phyloP scores from a whole-genome alignment of 2,113 vertebrate species.

The Ceratotherium simum region DNA sequence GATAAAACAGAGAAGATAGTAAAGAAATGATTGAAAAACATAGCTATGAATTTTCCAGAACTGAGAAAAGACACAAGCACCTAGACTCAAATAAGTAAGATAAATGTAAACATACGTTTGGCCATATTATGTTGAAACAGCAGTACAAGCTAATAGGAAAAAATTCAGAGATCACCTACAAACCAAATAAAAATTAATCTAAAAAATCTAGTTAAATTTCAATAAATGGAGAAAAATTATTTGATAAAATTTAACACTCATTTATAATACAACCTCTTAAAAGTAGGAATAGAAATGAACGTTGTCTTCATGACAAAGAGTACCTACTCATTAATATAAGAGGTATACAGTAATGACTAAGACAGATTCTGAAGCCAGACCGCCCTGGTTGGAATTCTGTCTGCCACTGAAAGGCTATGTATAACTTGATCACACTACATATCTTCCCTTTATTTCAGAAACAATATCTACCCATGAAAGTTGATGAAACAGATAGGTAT shows the following conservation, averaged over 20 bases:
- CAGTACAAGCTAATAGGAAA: background rate
- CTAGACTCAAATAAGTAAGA: background rate
- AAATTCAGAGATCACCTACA: background rate
- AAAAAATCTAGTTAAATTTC: background rate
- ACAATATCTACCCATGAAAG: background rate
- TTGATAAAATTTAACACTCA: background rate
- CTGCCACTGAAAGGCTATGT: background rate
- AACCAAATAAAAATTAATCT: background rate
- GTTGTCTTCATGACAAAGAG: background rate
- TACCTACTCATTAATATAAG: background rate
- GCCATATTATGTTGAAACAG: background rate
- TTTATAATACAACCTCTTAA: background rate
- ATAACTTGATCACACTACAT: background rate
- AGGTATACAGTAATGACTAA: background rate
- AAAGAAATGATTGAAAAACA: background rate
- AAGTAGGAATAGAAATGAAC: background rate
- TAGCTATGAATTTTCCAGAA: background rate
- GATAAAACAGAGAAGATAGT: background rate
- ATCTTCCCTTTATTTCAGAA: background rate
- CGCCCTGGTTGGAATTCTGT: background rate
- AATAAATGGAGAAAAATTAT: background rate
- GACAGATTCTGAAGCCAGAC: background rate
- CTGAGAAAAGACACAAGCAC: background rate
- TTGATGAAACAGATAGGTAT: background rate
- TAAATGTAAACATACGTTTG: background rate